Evolutionary conservation across 2,888 invertebrate species (phyloP).

Genomic region (Zhengitettix transpicula): DNA sequence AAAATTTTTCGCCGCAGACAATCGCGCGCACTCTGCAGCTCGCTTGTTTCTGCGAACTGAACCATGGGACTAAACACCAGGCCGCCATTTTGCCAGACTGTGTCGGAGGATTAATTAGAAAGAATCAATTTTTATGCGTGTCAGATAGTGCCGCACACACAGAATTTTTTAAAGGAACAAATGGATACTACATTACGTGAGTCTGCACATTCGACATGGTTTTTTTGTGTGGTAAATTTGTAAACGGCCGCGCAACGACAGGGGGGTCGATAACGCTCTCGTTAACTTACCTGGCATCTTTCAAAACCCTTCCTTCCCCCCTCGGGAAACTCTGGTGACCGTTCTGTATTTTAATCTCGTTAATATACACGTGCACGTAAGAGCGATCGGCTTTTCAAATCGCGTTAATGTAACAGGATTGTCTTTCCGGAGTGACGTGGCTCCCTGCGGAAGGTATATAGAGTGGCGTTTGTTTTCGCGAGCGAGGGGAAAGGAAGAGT

Average conservation of each 20-base stretch:
- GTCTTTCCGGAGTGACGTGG: constrained; percentile 36
- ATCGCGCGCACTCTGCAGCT: too few species aligned
- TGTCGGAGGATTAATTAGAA: background rate
- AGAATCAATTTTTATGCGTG: background rate
- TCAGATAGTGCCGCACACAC: background rate
- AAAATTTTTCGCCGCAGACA: too few species aligned
- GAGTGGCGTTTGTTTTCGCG: constrained; percentile 34
- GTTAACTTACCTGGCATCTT: constrained; percentile 43
- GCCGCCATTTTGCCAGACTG: background rate
- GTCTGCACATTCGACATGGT: background rate
- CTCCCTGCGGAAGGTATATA: constrained; percentile 31
- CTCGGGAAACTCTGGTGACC: constrained; percentile 38
- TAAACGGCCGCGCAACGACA: background rate
- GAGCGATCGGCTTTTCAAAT: constrained; percentile 57
- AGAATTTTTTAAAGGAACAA: background rate
- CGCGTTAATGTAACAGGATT: constrained; percentile 66
- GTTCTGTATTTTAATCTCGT: constrained; percentile 49
- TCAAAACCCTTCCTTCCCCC: constrained; percentile 34
- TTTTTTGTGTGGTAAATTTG: constrained; percentile 1
- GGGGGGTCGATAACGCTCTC: background rate
- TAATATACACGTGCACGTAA: constrained; percentile 46
- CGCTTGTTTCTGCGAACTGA: background rate
- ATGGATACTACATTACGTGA: constrained; percentile 7
- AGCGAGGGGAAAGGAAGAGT: constrained; percentile 12
- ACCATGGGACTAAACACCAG: background rate